Conservation (phyloP, 2,888 invertebrate genomes). For the Xylota sylvarum region DNA sequence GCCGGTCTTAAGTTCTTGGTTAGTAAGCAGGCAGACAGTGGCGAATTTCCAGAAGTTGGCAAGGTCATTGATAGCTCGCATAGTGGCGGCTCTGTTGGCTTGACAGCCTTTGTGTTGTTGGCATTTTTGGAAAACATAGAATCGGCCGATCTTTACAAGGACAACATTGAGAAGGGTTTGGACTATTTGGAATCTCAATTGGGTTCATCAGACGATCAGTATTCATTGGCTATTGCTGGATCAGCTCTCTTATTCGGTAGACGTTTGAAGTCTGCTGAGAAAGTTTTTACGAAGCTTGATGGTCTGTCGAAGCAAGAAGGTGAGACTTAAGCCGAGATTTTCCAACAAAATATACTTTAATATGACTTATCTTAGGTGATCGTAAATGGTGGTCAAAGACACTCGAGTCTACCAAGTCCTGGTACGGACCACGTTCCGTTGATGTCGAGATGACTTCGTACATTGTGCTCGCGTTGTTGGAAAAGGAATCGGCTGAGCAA, state of each 20-base stretch:
- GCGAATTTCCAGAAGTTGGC: slow-evolving; percentile 93
- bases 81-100: slow-evolving; percentile 88
- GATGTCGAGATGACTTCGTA: slow-evolving; percentile 95
- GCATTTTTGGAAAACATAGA: slow-evolving; percentile 89
- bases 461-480: slow-evolving; percentile 89
- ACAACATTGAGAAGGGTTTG: slow-evolving; percentile 90
- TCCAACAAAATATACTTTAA: not conserved
- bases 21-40: slow-evolving; percentile 89
- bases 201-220: slow-evolving; percentile 88
- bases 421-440: slow-evolving; percentile 88
- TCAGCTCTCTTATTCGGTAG: slow-evolving; percentile 91
- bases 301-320: slow-evolving; percentile 84
- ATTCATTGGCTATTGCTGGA: slow-evolving; percentile 91
- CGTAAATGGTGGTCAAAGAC: slow-evolving; percentile 93
- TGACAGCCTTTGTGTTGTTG: slow-evolving; percentile 92
- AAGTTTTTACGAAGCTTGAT: slow-evolving; percentile 87
- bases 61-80: slow-evolving; percentile 87
- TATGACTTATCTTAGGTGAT: slow-evolving; percentile 83
- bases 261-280: slow-evolving; percentile 88
- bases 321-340: not conserved
- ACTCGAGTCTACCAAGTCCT: slow-evolving; percentile 83
- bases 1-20: slow-evolving; percentile 90
- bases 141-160: slow-evolving; percentile 86
- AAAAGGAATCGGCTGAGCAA: slow-evolving; percentile 80
- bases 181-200: slow-evolving; percentile 90